Conservation (phyloP, 2,888 invertebrate genomes). For the Quadriops clusia region DNA sequence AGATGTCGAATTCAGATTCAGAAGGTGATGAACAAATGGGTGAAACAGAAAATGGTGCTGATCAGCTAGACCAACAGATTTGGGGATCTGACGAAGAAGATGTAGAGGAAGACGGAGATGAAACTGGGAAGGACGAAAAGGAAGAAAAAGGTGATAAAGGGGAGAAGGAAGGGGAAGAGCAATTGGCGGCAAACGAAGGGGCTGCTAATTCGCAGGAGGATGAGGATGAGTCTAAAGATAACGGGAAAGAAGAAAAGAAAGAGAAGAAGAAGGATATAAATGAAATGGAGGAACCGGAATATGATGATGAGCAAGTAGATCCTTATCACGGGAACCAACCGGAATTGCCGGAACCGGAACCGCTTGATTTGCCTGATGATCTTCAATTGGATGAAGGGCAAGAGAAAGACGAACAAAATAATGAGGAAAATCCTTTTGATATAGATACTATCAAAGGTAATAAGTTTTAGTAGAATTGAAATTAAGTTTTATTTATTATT, state of each 20-base stretch:
- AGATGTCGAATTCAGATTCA: conserved; percentile 54
- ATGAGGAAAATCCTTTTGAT: conserved; percentile 75
- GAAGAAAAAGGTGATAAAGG: conserved; percentile 42
- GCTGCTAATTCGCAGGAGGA: conserved; percentile 34
- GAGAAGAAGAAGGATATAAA: conserved; percentile 55
- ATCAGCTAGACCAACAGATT: conserved; percentile 67
- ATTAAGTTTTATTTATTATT: not conserved
- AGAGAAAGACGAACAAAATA: conserved; percentile 48
- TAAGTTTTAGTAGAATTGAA: conserved; percentile 5
- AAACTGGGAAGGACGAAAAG: conserved; percentile 18
- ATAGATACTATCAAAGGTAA: conserved; percentile 63
- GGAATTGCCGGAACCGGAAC: conserved; percentile 70
- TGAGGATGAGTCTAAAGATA: conserved; percentile 43
- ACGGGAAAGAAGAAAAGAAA: conserved; percentile 42
- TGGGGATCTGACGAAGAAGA: conserved; percentile 79
- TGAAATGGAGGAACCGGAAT: conserved; percentile 69
- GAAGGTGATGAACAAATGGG: conserved; percentile 95
- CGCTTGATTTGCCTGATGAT: conserved; percentile 80
- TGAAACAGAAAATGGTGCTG: conserved; percentile 77
- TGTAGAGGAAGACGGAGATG: conserved; percentile 48
- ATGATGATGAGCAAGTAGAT: conserved; percentile 71
- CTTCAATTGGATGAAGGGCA: conserved; percentile 65
- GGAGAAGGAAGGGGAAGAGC: conserved; percentile 53
- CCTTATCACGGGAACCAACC: conserved; percentile 71
- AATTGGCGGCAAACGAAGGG: conserved; percentile 66